Base-by-base conservation (phyloP, 2,888 invertebrate species). In the Mylabris sibirica region DNA sequence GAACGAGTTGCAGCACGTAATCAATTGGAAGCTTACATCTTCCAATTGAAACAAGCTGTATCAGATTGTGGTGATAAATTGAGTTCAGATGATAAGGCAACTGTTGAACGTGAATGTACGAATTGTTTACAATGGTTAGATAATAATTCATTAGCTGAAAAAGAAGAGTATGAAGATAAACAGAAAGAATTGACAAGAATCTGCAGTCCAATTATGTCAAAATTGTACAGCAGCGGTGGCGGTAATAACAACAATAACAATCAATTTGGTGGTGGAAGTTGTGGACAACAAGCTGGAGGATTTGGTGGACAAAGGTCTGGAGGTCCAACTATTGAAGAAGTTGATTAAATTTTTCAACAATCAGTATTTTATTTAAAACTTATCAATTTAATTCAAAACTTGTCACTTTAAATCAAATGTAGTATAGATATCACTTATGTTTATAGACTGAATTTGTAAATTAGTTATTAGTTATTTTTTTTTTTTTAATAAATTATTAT, bases 121-220 rank as follows among this genome's bases (percentile, higher is more conserved):
- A 88, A 89, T 2, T 85, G 87, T 38, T 92, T 94, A 0, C 82
- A 88, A 6, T 97, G 96, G 96, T 85, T 97, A 44, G 97, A 97
- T 76, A 84, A 86, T 24, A 95, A 96, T 81, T 88, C 90, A 1
- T 85, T 94, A 60, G 96, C 95, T 8, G 91, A 92, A 64, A 92
- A 91, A 76, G 90, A 90, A 12, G 95, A 95, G 75, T 90, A 65
- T 17, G 94, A 95, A 64, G 89, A 91, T 74, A 93, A 91, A 78
- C 84, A 95, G 76, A 91, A 93, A 79, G 91, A 92, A 63, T 86
- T 93, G 22, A 81, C 87, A 87, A 22, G 89, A 91, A 20, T 94
- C 94, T 80, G 89, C 90, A 63, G 82, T 85, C 93, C 95, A 0
- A 87, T 93, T 59, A 95, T 96, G 91, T 89, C 93, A 81, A 95